These are phyloP conservation scores for Hymenochirus boettgeri DNA, from an alignment of 2,113 vertebrate genomes.

Conservation along the genomic window DNA sequence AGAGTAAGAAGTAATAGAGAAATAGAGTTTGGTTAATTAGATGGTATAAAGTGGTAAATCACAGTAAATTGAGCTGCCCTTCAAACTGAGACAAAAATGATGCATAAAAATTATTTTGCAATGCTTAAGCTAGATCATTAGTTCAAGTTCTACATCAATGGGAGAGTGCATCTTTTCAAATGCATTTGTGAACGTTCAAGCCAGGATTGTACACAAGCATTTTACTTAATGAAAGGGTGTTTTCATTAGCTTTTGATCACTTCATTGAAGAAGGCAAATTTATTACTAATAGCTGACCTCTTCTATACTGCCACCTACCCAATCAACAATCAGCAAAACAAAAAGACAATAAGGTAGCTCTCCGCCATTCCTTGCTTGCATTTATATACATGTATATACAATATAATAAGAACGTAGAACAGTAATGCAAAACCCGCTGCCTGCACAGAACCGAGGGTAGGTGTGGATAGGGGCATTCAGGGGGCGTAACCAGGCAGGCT, in stretches of 20 bases:
- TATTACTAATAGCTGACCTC: neutral
- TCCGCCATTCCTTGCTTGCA: too few relatives aligned
- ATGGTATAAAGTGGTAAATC: neutral
- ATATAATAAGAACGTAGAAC: too few relatives aligned
- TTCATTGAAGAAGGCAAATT: neutral
- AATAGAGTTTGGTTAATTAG: conserved; percentile 18
- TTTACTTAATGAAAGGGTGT: conserved; percentile 1
- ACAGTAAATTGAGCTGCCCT: conserved; percentile 12
- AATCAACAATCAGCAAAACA: too few relatives aligned
- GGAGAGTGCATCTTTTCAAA: neutral
- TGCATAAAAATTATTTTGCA: conserved; percentile 10
- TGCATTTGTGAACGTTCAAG: neutral
- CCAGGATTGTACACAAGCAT: conserved; percentile 6
- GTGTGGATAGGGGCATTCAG: too few relatives aligned
- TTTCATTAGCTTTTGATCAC: too few relatives aligned
- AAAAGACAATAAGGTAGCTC: too few relatives aligned
- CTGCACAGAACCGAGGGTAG: too few relatives aligned
- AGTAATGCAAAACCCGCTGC: too few relatives aligned
- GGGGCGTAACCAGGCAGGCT: too few relatives aligned
- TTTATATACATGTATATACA: too few relatives aligned
- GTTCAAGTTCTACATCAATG: neutral
- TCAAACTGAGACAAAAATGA: neutral
- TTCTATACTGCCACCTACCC: too few relatives aligned
- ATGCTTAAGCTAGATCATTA: conserved; percentile 11
- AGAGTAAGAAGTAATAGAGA: conserved; percentile 10